Evolutionary conservation across 1,140 invertebrate genomes (phyloP).

Genomic region (Dreissena polymorpha): DNA sequence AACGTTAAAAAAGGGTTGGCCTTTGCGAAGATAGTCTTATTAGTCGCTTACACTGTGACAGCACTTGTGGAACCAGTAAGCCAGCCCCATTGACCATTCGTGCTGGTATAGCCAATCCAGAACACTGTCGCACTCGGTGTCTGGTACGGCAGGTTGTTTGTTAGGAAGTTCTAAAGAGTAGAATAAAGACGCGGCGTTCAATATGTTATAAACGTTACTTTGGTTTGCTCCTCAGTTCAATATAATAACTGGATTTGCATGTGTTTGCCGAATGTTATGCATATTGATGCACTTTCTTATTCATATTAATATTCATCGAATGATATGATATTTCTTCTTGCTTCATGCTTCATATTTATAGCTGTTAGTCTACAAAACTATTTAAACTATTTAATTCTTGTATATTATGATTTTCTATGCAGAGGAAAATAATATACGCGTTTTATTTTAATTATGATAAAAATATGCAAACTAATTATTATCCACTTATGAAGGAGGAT

Average conservation of each 20-base stretch:
- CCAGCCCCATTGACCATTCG: slow-evolving; percentile 25
- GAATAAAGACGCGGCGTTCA: not conserved
- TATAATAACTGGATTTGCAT: not conserved
- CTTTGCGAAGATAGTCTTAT: not conserved
- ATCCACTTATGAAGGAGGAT: too few relatives aligned
- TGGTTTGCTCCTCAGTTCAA: not conserved
- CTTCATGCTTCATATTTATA: too few relatives aligned
- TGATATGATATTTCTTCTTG: too few relatives aligned
- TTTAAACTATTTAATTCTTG: too few relatives aligned
- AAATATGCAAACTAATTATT: too few relatives aligned
- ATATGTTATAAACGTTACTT: not conserved
- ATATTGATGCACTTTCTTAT: not conserved
- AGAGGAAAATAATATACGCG: too few relatives aligned
- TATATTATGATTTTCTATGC: too few relatives aligned
- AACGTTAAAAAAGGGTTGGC: not conserved
- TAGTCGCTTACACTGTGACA: not conserved
- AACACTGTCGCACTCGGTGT: slow-evolving; percentile 28
- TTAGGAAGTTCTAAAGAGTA: slow-evolving; percentile 11
- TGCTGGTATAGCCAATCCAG: slow-evolving; percentile 13
- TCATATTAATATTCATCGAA: too few relatives aligned
- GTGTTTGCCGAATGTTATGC: not conserved
- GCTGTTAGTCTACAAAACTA: too few relatives aligned
- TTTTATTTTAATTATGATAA: too few relatives aligned
- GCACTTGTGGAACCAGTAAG: not conserved
- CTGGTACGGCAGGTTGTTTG: slow-evolving; percentile 16